A percentile compares a stretch with the other conserved stretches of the same genome.
These are phyloP conservation scores for Scleropages formosus DNA, from an alignment of 2,797 vertebrate genomes.

Conservation along the genomic window DNA sequence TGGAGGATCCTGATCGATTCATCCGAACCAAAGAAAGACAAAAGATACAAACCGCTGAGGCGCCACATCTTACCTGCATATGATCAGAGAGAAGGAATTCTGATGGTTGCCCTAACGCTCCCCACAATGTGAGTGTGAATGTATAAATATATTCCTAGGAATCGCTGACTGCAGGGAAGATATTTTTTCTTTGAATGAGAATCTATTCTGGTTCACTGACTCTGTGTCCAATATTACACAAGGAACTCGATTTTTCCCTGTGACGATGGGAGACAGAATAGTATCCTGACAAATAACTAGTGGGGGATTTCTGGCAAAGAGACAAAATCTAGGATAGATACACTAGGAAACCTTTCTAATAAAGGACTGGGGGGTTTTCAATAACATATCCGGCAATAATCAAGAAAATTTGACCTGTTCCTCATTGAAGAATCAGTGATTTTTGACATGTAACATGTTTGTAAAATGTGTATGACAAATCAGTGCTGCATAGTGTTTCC, in stretches of 20 bases:
- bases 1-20: background rate
- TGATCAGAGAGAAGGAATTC: background rate
- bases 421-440: too few species aligned
- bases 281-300: constrained; percentile 16
- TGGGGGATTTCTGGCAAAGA: constrained; percentile 43
- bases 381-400: background rate
- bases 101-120: constrained; percentile 7
- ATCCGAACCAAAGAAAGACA: background rate
- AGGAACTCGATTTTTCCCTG: constrained; percentile 38
- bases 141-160: constrained; percentile 24
- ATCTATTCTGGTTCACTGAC: background rate
- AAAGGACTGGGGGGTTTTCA: background rate
- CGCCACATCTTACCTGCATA: background rate
- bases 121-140: background rate
- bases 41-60: background rate
- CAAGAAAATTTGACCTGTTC: background rate
- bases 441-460: too few species aligned
- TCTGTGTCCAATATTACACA: background rate
- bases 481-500: too few species aligned
- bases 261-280: constrained; percentile 31
- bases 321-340: constrained; percentile 35
- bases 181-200: constrained; percentile 8
- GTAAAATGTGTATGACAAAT: too few species aligned
- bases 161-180: constrained; percentile 12
- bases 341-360: constrained; percentile 23